Percentiles rank a stretch among this genome's conserved stretches.
Conservation (phyloP, 2,797 vertebrate species). For the Dromococcyx pavoninus region DNA sequence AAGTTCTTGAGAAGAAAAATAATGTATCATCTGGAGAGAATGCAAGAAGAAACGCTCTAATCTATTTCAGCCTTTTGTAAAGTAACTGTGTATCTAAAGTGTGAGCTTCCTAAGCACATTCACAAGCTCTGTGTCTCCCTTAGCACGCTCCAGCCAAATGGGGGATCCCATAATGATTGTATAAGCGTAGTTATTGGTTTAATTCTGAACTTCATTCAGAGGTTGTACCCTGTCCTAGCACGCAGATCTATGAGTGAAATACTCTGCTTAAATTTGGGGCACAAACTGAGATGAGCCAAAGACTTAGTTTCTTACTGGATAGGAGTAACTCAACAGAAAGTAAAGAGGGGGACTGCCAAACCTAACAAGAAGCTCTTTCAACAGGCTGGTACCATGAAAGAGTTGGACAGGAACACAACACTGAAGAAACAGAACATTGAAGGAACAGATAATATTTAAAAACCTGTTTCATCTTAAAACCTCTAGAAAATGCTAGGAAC, state of each 20-base stretch:
- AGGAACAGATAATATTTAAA: not conserved
- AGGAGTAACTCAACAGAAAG: not conserved
- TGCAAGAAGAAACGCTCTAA: not conserved
- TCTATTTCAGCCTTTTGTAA: not conserved
- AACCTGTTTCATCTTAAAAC: not conserved
- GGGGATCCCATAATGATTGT: not conserved
- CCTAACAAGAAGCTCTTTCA: not conserved
- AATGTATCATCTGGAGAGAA: not conserved
- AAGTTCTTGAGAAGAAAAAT: not conserved
- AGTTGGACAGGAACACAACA: not conserved
- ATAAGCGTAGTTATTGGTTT: not conserved
- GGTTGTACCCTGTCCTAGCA: not conserved
- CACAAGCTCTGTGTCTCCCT: not conserved
- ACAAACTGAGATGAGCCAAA: not conserved
- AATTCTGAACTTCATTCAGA: not conserved
- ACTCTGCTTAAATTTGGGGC: not conserved
- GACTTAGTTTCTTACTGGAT: not conserved
- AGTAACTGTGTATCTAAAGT: rapidly evolving
- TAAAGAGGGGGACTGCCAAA: not conserved
- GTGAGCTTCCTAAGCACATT: not conserved
- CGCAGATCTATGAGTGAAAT: not conserved
- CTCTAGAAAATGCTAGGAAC: not conserved
- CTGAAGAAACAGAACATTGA: not conserved
- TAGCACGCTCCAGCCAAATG: not conserved
- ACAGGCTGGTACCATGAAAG: not conserved